A percentile compares a stretch with the other conserved stretches of the same genome.
Conservation (phyloP, 2,888 invertebrate species). For the Adelphocoris suturalis region DNA sequence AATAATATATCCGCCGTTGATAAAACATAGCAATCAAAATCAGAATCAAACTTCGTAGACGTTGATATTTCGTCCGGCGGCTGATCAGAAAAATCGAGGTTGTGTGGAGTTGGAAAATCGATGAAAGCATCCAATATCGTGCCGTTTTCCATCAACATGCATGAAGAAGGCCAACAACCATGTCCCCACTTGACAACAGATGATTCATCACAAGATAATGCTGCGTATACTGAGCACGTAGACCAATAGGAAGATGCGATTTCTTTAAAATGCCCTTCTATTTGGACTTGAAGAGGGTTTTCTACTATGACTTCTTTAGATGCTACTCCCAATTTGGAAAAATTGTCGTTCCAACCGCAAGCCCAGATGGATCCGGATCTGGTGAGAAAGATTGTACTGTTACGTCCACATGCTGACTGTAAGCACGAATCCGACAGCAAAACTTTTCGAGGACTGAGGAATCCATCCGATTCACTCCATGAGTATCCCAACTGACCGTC, state of each 20-base stretch:
- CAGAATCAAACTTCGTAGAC: neutral
- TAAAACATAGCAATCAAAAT: slow-evolving; percentile 1
- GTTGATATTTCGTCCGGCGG: neutral
- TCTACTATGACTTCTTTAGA: neutral
- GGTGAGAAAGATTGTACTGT: neutral
- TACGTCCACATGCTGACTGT: slow-evolving; percentile 5
- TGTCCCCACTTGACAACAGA: neutral
- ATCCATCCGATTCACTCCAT: neutral
- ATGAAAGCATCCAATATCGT: neutral
- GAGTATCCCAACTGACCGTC: neutral
- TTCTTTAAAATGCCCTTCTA: neutral
- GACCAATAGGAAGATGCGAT: slow-evolving; percentile 21
- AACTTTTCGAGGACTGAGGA: neutral
- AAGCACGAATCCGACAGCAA: neutral
- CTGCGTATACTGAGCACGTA: neutral
- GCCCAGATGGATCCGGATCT: neutral
- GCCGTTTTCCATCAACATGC: neutral
- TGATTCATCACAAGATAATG: neutral
- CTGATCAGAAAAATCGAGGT: neutral
- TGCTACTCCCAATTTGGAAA: neutral
- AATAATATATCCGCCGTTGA: slow-evolving; percentile 4
- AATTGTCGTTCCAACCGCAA: slow-evolving; percentile 24
- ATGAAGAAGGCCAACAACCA: slow-evolving; percentile 10
- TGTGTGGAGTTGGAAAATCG: neutral
- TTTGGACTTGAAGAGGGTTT: neutral